Base-by-base conservation (phyloP, 2,797 vertebrate species). In the Artibeus lituratus region DNA sequence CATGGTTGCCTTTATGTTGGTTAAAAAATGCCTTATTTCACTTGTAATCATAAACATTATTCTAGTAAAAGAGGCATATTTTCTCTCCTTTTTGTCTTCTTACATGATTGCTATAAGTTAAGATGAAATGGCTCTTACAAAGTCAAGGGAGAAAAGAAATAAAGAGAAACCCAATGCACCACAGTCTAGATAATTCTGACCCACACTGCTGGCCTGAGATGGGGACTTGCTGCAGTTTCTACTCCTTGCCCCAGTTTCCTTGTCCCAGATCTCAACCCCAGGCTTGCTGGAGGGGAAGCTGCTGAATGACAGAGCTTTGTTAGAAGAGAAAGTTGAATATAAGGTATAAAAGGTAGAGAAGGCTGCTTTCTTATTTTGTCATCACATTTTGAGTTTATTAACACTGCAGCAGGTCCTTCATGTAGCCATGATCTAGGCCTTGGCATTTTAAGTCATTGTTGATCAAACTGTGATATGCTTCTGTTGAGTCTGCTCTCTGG, bases 31-130 rank as follows among this genome's bases (percentile, higher is more conserved):
- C 97, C 98, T 53, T 96, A 97, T 97, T 94, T 97, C 80, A 92
- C 96, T 96, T 95, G 93, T 73, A 96, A 98, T 97, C 97, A 97
- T 81, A 98, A 97, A 98, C 97, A 97, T 77, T 96, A 98, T 98
- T 98, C 97, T 98, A 98, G 97, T 97, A 97, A 97, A 97, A 93
- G 85, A 95, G 95, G 93, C 67, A 97, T 96, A 96, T 91, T 74
- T 72, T 92, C 93, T 97, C 42, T 94, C 95, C 87, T 69, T 91
- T 85, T 83, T 88, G 44, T 84, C 49, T 97, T 93, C 44, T 92
- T 90, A 93, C 96, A 88, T n/a, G 72, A 94, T 97, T 96, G 65
- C 94, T 35, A 77, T 22, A 98, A 55, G 53, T 98, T 98, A 98
- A 97, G 95, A 98, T 87, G 88, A 96, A 91, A 92, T 65, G 95